These are phyloP conservation scores for Crossaster papposus DNA, from an alignment of 53 echinoderm and acorn worm species.

Conservation along the genomic window DNA sequence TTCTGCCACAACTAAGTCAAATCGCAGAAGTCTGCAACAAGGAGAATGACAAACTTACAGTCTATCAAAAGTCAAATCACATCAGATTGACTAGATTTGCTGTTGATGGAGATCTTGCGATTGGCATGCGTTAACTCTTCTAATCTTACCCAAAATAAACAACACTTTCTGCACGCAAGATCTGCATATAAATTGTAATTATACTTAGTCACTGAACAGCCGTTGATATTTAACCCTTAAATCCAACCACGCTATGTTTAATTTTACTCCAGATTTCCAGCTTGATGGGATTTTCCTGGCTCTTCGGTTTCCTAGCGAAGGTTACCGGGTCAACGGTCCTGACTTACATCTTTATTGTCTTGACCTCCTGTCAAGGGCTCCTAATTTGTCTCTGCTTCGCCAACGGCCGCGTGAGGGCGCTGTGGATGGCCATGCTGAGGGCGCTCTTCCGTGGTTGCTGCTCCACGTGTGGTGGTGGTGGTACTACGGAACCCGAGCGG, in stretches of 20 bases:
- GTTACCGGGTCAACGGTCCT: slow-evolving; percentile 19
- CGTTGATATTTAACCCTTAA: not conserved
- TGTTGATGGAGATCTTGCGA: no score
- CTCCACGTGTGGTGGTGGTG: not conserved
- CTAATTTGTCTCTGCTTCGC: slow-evolving; percentile 64
- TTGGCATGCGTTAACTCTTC: no score
- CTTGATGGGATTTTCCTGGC: slow-evolving; percentile 58
- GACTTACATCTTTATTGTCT: slow-evolving; percentile 69
- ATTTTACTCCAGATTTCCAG: slow-evolving; percentile 28
- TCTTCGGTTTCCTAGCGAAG: slow-evolving; percentile 51
- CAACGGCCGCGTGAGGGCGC: slow-evolving; percentile 32
- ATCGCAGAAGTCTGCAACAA: no score
- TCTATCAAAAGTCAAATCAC: no score
- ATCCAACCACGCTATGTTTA: not conserved
- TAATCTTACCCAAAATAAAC: no score
- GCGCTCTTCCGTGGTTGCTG: not conserved
- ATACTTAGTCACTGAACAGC: not conserved
- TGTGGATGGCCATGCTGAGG: slow-evolving; percentile 42
- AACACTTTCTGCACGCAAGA: no score
- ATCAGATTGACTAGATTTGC: no score
- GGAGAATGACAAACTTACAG: no score
- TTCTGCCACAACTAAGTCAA: not conserved
- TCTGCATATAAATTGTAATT: no score
- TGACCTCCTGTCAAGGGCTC: slow-evolving; percentile 66
- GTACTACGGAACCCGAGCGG: not conserved